phyloP scores from a whole-genome alignment of 2,888 invertebrate species.

The Pseudolycoriella hygida region DNA sequence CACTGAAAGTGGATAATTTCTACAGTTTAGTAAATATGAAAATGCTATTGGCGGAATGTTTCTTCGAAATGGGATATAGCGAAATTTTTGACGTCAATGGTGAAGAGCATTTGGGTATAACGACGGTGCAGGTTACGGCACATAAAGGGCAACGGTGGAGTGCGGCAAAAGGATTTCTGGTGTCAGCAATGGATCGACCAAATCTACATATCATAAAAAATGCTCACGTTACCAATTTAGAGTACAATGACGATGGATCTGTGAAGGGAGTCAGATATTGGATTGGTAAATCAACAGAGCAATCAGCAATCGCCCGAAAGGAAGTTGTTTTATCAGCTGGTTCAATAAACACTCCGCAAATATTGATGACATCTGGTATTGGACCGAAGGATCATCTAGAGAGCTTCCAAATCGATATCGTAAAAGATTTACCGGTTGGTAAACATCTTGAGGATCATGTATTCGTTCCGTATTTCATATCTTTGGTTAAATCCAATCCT shows the following conservation, averaged over 20 bases:
- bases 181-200: constrained; percentile 21
- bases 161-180: constrained; percentile 25
- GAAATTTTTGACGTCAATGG: constrained; percentile 22
- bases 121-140: constrained; percentile 19
- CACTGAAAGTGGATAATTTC: constrained; percentile 30
- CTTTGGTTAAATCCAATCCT: constrained; percentile 17
- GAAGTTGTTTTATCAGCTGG: constrained; percentile 35
- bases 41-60: constrained; percentile 29
- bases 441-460: constrained; percentile 50
- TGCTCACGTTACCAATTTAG: constrained; percentile 31
- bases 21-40: constrained; percentile 21
- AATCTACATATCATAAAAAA: constrained; percentile 31
- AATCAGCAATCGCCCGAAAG: constrained; percentile 24
- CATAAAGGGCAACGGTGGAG: constrained; percentile 26
- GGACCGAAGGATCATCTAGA: constrained; percentile 43
- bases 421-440: constrained; percentile 44
- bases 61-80: constrained; percentile 32
- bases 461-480: constrained; percentile 24
- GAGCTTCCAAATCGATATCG: constrained; percentile 33
- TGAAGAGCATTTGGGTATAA: neutral
- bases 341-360: constrained; percentile 43
- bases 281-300: neutral
- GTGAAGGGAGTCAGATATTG: constrained; percentile 13
- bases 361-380: constrained; percentile 64
- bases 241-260: constrained; percentile 27